Percentiles rank a stretch among this genome's conserved stretches.
Conservation (phyloP, 1,140 invertebrate species). For the Hetaerina americana region DNA sequence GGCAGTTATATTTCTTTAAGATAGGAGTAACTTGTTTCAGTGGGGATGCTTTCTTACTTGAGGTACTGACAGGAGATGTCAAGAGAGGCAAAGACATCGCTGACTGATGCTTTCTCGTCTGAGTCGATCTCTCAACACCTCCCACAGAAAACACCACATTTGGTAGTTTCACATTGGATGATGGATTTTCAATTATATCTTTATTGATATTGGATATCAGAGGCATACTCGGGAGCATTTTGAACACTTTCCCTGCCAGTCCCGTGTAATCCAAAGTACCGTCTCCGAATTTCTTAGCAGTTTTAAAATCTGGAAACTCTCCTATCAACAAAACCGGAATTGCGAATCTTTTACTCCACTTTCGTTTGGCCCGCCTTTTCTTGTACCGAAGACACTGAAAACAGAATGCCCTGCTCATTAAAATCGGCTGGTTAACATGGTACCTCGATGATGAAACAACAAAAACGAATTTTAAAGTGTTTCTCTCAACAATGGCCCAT, state of each 20-base stretch:
- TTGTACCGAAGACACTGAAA: too few relatives aligned
- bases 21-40: constrained; percentile 2
- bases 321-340: neutral
- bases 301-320: neutral
- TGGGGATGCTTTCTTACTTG: constrained; percentile 9
- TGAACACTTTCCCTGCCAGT: neutral
- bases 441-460: too few relatives aligned
- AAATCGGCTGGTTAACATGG: too few relatives aligned
- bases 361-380: too few relatives aligned
- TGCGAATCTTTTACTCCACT: neutral
- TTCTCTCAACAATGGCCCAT: too few relatives aligned
- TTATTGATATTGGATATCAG: neutral
- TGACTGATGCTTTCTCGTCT: neutral
- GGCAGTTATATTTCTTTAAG: constrained; percentile 1
- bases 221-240: constrained; percentile 8
- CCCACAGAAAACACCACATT: neutral
- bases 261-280: neutral
- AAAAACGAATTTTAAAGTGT: too few relatives aligned
- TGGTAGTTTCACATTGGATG: neutral
- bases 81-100: neutral
- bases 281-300: neutral
- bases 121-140: neutral
- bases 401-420: too few relatives aligned
- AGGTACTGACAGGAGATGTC: neutral
- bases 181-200: neutral